phyloP scores from a whole-genome alignment of 2,113 vertebrate species.

The Sylvilagus bachmani region DNA sequence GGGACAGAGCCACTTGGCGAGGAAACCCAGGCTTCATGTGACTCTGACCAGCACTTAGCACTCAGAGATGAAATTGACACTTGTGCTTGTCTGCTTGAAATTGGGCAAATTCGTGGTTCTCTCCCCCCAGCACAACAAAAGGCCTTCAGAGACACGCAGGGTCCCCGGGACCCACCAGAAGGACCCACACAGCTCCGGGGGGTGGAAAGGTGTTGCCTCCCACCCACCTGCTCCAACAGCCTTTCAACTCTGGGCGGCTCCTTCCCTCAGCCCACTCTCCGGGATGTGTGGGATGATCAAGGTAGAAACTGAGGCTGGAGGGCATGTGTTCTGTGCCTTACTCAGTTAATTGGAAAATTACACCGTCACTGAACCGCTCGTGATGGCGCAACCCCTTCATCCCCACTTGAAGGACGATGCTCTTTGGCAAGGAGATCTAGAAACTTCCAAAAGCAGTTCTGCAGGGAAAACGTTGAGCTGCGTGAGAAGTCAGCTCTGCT shows the following conservation, averaged over 20 bases:
- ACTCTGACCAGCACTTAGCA: slow-evolving; percentile 82
- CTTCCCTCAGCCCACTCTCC: neutral
- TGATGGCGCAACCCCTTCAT: neutral
- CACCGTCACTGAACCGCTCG: neutral
- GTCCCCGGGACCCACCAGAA: slow-evolving; percentile 2
- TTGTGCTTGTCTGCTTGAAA: slow-evolving; percentile 82
- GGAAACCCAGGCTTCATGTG: slow-evolving; percentile 77
- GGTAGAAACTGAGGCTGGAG: neutral
- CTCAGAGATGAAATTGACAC: slow-evolving; percentile 80
- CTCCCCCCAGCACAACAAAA: slow-evolving; percentile 83
- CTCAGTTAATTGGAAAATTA: slow-evolving; percentile 65
- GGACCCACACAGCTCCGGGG: neutral
- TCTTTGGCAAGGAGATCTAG: neutral
- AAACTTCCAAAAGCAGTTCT: neutral
- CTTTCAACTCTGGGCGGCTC: neutral
- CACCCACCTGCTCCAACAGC: fast-evolving
- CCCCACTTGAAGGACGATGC: neutral
- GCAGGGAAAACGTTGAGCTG: neutral
- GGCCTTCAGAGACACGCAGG: slow-evolving; percentile 70
- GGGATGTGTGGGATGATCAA: slow-evolving; percentile 28
- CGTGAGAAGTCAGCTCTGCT: neutral
- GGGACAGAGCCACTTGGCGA: slow-evolving; percentile 62
- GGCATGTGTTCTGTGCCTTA: neutral
- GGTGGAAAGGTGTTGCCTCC: neutral
- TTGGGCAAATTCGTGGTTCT: slow-evolving; percentile 84